Conservation (phyloP, 2,113 vertebrate genomes). For the Lichenostomus cassidix region DNA sequence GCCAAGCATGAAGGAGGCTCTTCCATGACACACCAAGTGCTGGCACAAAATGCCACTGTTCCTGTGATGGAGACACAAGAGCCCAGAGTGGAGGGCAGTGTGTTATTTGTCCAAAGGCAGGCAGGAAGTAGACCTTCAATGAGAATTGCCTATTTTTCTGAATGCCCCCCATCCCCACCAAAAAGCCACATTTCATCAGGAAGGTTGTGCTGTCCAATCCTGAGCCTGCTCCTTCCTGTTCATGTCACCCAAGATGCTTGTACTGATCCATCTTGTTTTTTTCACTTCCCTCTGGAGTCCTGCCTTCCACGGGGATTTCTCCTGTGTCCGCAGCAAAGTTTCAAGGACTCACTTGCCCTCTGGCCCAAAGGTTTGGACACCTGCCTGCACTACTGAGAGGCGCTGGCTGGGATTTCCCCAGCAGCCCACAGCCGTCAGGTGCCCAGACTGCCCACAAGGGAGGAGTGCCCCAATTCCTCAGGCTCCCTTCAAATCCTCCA, state of each 20-base stretch:
- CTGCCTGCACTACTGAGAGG: background rate
- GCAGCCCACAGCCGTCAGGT: constrained; percentile 18
- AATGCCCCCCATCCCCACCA: background rate
- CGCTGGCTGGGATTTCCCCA: constrained; percentile 29
- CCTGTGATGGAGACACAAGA: background rate
- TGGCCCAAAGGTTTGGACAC: constrained; percentile 26
- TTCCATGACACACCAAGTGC: background rate
- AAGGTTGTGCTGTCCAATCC: background rate
- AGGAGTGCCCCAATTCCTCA: background rate
- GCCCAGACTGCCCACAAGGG: background rate
- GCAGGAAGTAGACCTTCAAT: background rate
- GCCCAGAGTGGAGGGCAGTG: background rate
- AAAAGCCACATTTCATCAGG: background rate
- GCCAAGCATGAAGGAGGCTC: background rate
- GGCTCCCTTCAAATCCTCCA: background rate
- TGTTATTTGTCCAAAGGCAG: background rate
- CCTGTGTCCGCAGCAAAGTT: background rate
- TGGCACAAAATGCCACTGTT: rapidly evolving
- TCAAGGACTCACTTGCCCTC: constrained; percentile 40
- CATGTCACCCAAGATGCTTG: background rate
- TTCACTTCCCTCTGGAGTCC: background rate
- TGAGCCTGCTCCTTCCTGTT: rapidly evolving
- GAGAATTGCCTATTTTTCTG: background rate
- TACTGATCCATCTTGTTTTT: background rate
- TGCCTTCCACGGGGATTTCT: background rate